Evolutionary conservation across 2,888 invertebrate species (phyloP), one percentile per base, ranked within the genome.

Genomic region (Nephrotoma guestfalica): DNA sequence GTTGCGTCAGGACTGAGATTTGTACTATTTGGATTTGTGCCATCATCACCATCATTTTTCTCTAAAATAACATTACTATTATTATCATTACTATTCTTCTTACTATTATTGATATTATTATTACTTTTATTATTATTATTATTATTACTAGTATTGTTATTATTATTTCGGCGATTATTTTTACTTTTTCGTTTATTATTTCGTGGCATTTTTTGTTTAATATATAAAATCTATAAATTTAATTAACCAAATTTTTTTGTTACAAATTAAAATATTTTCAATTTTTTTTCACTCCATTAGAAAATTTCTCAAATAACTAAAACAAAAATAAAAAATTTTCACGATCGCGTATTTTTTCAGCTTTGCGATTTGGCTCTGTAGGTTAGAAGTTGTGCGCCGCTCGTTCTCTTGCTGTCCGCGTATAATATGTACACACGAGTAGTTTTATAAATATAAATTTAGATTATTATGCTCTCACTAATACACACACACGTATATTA

Each of bases 161-260:
- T 85, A 15, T 42, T 18, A 15, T 85, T 85, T 85, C 85, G 41
- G 42, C 85, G 42, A 18, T 85, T 42, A 85, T 43, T 85, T 85
- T 85, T 85, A 85, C 43, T 85, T 85, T 85, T 85, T 85, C 43
- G 42, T 43, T 85, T 85, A 85, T 85, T 85, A 85, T 85, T 85
- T 41, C 85, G 85, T 43, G 85, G 85, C 85, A 85, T 85, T 85
- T 42, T 15, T 41, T 85, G 9, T 15, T 43, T 41, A 11, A 9
- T 42, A 40, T 84, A 41, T 84, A 41, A 40, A n/a, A 41, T 41
- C 41, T 15, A 57, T 9, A 57, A 57, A n/a, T 57, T 57, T 71
- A 30, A 30, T 71, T 71, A 30, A 30, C 30, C 71, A 71, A 71
- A 0, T 6, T 15, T 42, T 85, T 85, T 43, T 85, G 18, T 85